Base-by-base conservation (phyloP, 1,140 invertebrate genomes). In the Armadillidium nasatum region DNA sequence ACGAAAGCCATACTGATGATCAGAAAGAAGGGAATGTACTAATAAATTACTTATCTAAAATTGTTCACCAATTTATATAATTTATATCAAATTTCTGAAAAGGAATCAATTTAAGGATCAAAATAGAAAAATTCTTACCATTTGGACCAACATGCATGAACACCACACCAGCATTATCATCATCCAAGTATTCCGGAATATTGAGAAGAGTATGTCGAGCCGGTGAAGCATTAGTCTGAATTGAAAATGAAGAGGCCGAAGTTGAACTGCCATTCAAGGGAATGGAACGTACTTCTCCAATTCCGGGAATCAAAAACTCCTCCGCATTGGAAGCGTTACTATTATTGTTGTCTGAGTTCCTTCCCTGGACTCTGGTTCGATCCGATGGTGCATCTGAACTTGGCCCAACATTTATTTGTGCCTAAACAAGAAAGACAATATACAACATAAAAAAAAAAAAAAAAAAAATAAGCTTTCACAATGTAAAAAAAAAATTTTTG, bases 71-170 rank as follows among this genome's bases (percentile, higher is more conserved):
- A 33, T 33, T 33, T 33, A 33, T 3, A 3, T 33, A 33, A 33
- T 33, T 33, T 3, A 33, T 33, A 33, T 33, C 1, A 33, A 33
- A 33, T 6, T 33, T 33, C 33, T 33, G 6, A 1, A 33, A 33
- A 33, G 2, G 6, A 33, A 33, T n/a, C 1, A 33, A 33, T 33
- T 33, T 33, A 33, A 33, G 6, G 2, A 3, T 33, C 6, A 33
- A 33, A 33, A 33, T 33, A 33, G n/a, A n/a, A 33, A 3, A 33
- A 3, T 33, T 33, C 33, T 33, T 6, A 33, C 86, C 85, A 81
- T 88, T 87, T 21, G 90, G 89, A 11, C 87, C 89, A 60, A 91
- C 87, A 84, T 91, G 89, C 88, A 91, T 90, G 71, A 91, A 87
- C 19, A 91, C 87, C 79, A 90, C 88, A 15, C 90, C 86, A 81